Evolutionary conservation across 2,888 invertebrate species (phyloP).

Genomic region (Ectobius pallidus): DNA sequence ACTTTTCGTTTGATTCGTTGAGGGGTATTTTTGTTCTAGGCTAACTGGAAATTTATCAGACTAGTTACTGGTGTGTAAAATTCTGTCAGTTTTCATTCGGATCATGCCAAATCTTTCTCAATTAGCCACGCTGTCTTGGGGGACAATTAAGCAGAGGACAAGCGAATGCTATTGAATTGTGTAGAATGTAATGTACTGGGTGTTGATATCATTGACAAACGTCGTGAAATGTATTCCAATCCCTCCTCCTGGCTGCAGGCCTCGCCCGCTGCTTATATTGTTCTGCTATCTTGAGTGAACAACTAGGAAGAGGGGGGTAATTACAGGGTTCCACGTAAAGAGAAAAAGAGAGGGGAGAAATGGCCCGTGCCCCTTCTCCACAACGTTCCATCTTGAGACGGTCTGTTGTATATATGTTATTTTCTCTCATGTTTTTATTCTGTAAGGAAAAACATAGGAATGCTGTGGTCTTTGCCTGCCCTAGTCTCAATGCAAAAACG

Average conservation of each 20-base stretch:
- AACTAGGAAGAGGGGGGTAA: constrained; percentile 21
- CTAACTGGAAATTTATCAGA: neutral
- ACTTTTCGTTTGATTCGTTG: neutral
- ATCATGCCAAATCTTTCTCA: neutral
- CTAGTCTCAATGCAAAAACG: neutral
- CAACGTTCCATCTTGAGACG: constrained; percentile 11
- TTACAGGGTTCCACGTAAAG: constrained; percentile 22
- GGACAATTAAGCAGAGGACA: neutral
- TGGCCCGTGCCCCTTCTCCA: constrained; percentile 27
- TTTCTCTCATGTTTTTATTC: constrained; percentile 31
- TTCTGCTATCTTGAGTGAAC: constrained; percentile 20
- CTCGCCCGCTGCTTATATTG: constrained; percentile 13
- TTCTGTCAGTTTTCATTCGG: neutral
- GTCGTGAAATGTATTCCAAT: neutral
- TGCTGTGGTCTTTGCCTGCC: constrained; percentile 23
- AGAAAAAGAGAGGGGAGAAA: neutral
- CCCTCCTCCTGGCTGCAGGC: neutral
- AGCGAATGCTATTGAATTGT: neutral
- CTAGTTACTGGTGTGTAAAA: neutral
- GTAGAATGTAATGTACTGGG: neutral
- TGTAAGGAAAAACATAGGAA: constrained; percentile 26
- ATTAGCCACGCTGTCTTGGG: neutral
- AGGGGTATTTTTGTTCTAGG: neutral
- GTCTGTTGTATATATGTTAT: constrained; percentile 28
- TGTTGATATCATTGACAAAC: neutral